Conservation (phyloP, 30 jellyfish, hydroid and myxozoan species). For the Haliclystus octoradiatus region DNA sequence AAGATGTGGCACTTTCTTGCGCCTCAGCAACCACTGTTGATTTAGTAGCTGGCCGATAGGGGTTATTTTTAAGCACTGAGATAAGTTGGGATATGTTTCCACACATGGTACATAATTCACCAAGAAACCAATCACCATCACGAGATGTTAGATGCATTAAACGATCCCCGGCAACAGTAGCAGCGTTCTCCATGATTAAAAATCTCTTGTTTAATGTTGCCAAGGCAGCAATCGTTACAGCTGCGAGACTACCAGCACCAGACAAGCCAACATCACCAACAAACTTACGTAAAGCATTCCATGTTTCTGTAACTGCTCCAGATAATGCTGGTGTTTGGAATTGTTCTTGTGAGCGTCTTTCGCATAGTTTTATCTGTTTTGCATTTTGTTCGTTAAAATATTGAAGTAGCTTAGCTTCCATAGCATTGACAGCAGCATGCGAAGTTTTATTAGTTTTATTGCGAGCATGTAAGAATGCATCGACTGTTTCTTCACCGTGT, state of each 20-base stretch:
- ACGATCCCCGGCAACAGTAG: slow-evolving; percentile 86
- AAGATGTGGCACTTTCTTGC: slow-evolving; percentile 37
- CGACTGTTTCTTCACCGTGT: neutral
- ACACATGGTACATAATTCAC: slow-evolving; percentile 87
- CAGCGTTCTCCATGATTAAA: slow-evolving; percentile 95
- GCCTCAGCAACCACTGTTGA: slow-evolving; percentile 11
- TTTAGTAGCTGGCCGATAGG: slow-evolving; percentile 37
- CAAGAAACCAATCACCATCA: slow-evolving; percentile 98
- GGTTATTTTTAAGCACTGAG: slow-evolving; percentile 84
- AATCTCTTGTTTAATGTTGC: slow-evolving; percentile 66
- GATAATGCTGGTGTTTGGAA: slow-evolving; percentile 58
- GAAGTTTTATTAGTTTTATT: neutral
- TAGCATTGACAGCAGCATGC: neutral
- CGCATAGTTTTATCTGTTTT: slow-evolving; percentile 55
- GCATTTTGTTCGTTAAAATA: slow-evolving; percentile 71
- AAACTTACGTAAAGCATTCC: slow-evolving; percentile 92
- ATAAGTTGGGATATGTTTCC: slow-evolving; percentile 81
- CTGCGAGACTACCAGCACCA: slow-evolving; percentile 91
- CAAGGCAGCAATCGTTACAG: slow-evolving; percentile 87
- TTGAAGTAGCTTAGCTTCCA: slow-evolving; percentile 41
- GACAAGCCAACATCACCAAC: slow-evolving; percentile 83
- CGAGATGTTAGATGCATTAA: slow-evolving; percentile 93
- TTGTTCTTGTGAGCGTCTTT: slow-evolving; percentile 80
- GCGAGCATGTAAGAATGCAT: neutral
- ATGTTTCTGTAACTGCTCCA: slow-evolving; percentile 93